Evolutionary conservation across 2,888 invertebrate species (phyloP).

Genomic region (Frankliniella fusca): DNA sequence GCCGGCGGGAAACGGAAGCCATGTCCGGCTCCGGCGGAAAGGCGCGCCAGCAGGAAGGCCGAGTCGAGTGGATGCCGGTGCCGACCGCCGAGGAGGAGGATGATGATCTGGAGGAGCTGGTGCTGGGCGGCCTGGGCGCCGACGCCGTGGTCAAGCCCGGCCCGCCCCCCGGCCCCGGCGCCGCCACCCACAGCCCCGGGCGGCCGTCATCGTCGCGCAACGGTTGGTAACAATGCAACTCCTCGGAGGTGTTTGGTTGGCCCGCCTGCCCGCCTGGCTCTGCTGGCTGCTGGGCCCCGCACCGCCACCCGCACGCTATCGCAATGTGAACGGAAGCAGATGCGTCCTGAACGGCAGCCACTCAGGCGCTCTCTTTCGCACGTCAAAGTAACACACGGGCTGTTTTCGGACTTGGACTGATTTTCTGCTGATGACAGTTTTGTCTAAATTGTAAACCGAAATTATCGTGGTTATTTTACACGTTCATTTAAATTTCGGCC

Average conservation of each 20-base stretch:
- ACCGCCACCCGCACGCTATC: not conserved
- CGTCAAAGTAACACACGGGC: not conserved
- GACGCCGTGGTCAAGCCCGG: not conserved
- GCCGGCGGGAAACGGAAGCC: not conserved
- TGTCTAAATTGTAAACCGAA: no score
- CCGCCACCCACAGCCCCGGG: not conserved
- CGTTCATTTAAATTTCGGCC: no score
- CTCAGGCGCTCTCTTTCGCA: not conserved
- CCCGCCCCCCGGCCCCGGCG: not conserved
- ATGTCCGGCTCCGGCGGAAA: not conserved
- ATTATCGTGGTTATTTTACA: no score
- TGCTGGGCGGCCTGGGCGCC: not conserved
- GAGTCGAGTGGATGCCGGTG: not conserved
- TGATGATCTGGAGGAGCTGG: not conserved
- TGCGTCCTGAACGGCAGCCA: not conserved
- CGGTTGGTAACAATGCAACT: not conserved
- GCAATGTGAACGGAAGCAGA: not conserved
- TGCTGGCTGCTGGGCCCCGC: not conserved
- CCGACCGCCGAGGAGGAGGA: not conserved
- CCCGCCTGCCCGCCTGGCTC: not conserved
- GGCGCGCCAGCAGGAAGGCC: not conserved
- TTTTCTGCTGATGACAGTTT: no score
- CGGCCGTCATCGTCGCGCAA: not conserved
- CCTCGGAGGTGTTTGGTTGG: not conserved
- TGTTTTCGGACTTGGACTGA: not conserved